Conservation (phyloP, 1,140 invertebrate species). For the Uloborus diversus region DNA sequence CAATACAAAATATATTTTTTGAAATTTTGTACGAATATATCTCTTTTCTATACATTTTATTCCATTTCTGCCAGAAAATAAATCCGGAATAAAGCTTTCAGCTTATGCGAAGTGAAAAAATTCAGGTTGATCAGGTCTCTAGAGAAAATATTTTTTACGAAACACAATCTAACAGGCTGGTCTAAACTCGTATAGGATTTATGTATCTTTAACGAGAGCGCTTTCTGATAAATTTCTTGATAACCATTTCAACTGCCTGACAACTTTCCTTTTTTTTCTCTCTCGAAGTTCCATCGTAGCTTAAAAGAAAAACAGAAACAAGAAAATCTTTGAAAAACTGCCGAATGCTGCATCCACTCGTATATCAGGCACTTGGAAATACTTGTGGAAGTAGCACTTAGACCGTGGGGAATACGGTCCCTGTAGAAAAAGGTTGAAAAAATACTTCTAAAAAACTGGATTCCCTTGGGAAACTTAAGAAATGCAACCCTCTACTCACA, state of each 20-base stretch:
- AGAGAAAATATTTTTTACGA: no score
- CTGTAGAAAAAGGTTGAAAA: constrained; percentile 17
- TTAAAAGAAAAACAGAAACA: neutral
- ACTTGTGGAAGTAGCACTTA: neutral
- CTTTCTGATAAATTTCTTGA: constrained; percentile 35
- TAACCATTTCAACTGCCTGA: constrained; percentile 20
- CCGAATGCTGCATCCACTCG: neutral
- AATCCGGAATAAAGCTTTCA: no score
- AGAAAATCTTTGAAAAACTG: neutral
- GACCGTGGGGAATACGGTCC: constrained; percentile 12
- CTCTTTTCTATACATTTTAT: no score
- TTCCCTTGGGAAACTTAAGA: constrained; percentile 19
- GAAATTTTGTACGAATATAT: no score
- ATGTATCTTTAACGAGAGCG: constrained; percentile 5
- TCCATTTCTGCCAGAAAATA: no score
- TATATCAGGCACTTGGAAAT: constrained; percentile 33
- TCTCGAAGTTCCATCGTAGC: constrained; percentile 10
- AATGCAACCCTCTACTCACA: constrained; percentile 27
- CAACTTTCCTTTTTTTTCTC: constrained; percentile 5
- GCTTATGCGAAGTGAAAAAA: no score
- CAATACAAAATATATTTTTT: no score
- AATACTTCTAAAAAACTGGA: constrained; percentile 19
- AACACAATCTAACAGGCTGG: no score
- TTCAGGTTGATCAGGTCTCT: no score
- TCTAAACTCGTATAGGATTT: no score